Base-by-base conservation (phyloP, 2,113 vertebrate species). In the Corapipo altera region DNA sequence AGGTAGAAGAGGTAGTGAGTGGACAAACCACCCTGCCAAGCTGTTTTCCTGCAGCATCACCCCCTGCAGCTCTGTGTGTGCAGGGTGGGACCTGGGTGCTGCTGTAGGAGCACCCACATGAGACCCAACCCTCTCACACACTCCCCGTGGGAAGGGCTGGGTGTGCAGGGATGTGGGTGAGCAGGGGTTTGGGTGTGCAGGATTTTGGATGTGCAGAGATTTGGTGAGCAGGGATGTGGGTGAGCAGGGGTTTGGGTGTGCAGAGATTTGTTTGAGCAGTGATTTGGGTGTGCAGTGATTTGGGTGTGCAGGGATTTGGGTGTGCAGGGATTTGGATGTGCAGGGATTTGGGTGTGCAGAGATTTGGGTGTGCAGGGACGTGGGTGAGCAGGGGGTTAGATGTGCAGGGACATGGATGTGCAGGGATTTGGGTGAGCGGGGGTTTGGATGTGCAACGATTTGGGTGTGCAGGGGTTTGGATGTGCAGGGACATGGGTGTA, bases 91-190 rank as follows among this genome's bases (percentile, higher is more conserved):
- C 27, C 9, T 2, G 10, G 35, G 23, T 44, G 41, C 67, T 41
- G 20, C 37, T 64, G 37, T 37, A 64, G 37, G 61, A 65, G 54
- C 88, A 59, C 54, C 71, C 71, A 2, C 0, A 0, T 1, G 32
- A n/a, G 44, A 73, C 33, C 37, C 8, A 6, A 2, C 13, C 9
- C 12, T 54, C 12, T 27, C 16, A 0, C 27, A 1, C 4, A 0
- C 3, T 8, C 5, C 0, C 37, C 30, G 1, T 3, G 27, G 54
- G 54, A 22, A 37, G 39, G 35, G 22, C 17, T 14, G 9, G 1
- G 62, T 8, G 37, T 43, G 71, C 35, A 61, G 24, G 35, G 35
- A 12, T 5, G 7, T 13, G 9, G 1, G 59, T 32, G 54, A 12
- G 54, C 24, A 58, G 54, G 41, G 3, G 2, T 5, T 2, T 52